Evolutionary conservation across 1,140 invertebrate species (phyloP), one percentile per base, ranked within the genome.

Genomic region (Temnothorax nylanderi): DNA sequence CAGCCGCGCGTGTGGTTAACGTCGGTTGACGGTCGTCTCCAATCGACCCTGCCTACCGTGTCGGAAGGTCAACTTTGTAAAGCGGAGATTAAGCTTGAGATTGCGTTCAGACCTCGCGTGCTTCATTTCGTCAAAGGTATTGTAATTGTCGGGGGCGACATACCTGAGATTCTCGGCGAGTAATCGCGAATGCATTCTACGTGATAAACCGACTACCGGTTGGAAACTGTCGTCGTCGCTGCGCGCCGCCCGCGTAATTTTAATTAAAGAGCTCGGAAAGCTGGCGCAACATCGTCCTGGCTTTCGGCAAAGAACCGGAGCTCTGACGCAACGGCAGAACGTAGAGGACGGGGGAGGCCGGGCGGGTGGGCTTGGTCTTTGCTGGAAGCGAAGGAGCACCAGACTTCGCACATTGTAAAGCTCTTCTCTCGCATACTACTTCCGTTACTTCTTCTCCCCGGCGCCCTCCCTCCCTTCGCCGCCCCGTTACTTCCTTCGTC

Each of bases 251-350:
- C 80, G 62, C 64, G 74, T 84, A 85, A 91, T 90, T 91, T 92
- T 92, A 93, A 93, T 93, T 91, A 93, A 91, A 91, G 78, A 91
- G 84, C 76, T 76, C 71, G 88, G 87, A 91, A 87, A 84, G 86
- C 87, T 60, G 85, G 86, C 82, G 78, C 87, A 90, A 92, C 88
- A 91, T 65, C 85, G 69, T 56, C 62, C 62, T 65, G 72, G 64
- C 87, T 89, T 84, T 89, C 74, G 64, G 89, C 88, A 88, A 91
- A 88, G 90, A 88, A 69, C 44, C 75, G 16, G 74, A 54, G 87
- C 71, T 82, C 64, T 26, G 60, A 67, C 80, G 65, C 81, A 74
- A 78, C 56, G 78, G 54, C 21, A 67, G 75, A 77, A 62, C 60
- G 34, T 69, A 34, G 26, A 26, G 37, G 13, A n/a, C 56, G 58